Base-by-base conservation (phyloP, 2,888 invertebrate genomes). In the Endomychus coccineus region DNA sequence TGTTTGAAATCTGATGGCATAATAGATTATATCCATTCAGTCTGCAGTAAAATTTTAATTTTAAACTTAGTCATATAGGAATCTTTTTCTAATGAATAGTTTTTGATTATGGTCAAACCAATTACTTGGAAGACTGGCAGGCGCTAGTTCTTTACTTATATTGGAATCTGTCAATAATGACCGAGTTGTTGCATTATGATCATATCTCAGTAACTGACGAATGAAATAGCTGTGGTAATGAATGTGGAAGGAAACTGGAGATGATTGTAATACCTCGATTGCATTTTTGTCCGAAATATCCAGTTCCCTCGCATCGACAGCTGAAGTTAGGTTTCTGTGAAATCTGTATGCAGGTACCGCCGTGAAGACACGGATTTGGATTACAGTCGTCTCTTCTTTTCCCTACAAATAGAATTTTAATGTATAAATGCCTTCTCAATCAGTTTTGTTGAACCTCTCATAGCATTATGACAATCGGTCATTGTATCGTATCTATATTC, bases 231-330 rank as follows among this genome's bases (percentile, higher is more conserved):
- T n/a, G n/a, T 7, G 6, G 21, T 7, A 19, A 19, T 19, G 21
- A 19, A n/a, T 19, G 21, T n/a, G n/a, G n/a, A n/a, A 19, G 6
- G 21, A 19, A 19, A 52, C 52, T 64, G n/a, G n/a, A n/a, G n/a
- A n/a, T n/a, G n/a, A n/a, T n/a, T n/a, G n/a, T n/a, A n/a, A n/a
- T 67, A 74, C 85, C 77, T 71, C 73, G 74, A 52, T 80, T 79
- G 61, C 85, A 85, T 34, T 75, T 70, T 32, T 70, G 68, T 1
- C 87, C 84, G 54, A 78, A 80, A 58, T 67, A 83, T 27, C 83
- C 83, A n/a, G 82, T 80, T 34, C 81, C 80, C 50, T 79, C 80
- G 54, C 83, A 83, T 48, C 77, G 70, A 56, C 83, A 83, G 50
- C 71, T 70, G 59, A 68, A 83, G 6, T 80, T 78, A 1, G 78